Evolutionary conservation across 2,888 invertebrate genomes (phyloP).

Genomic region (Leistus spinibarbis): DNA sequence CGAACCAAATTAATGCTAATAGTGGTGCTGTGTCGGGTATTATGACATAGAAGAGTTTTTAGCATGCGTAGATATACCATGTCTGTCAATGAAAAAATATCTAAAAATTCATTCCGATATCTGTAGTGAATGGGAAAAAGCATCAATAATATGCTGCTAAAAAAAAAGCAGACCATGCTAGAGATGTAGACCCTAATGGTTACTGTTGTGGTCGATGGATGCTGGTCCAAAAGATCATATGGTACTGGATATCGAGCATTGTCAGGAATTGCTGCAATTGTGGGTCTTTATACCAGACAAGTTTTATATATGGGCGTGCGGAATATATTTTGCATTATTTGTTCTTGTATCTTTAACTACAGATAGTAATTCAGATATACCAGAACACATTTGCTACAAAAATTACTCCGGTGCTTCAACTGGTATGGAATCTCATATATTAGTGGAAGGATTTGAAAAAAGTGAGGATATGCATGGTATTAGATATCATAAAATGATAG

Average conservation of each 20-base stretch:
- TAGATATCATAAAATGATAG: constrained; percentile 24
- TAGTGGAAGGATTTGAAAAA: constrained; percentile 23
- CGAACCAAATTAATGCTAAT: not conserved
- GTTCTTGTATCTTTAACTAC: too few species aligned
- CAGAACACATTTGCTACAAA: constrained; percentile 12
- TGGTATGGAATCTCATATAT: constrained; percentile 23
- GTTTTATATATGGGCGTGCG: constrained; percentile 23
- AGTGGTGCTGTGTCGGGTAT: not conserved
- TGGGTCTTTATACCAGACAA: constrained; percentile 5
- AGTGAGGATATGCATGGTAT: constrained; percentile 19
- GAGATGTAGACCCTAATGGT: constrained; percentile 13
- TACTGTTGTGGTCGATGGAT: constrained; percentile 13
- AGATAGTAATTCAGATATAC: too few species aligned
- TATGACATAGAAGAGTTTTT: not conserved
- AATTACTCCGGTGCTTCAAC: constrained; percentile 24
- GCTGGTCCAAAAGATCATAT: constrained; percentile 25
- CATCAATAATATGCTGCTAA: constrained; percentile 1
- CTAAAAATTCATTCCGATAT: not conserved
- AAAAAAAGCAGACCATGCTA: constrained; percentile 9
- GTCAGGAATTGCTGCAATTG: constrained; percentile 18
- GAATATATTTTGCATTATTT: constrained; percentile 30
- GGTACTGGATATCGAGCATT: constrained; percentile 13
- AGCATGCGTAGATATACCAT: not conserved
- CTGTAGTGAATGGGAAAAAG: not conserved
- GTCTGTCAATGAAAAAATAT: not conserved